Evolutionary conservation across 2,888 invertebrate species (phyloP).

Genomic region (Tipula vernalis): DNA sequence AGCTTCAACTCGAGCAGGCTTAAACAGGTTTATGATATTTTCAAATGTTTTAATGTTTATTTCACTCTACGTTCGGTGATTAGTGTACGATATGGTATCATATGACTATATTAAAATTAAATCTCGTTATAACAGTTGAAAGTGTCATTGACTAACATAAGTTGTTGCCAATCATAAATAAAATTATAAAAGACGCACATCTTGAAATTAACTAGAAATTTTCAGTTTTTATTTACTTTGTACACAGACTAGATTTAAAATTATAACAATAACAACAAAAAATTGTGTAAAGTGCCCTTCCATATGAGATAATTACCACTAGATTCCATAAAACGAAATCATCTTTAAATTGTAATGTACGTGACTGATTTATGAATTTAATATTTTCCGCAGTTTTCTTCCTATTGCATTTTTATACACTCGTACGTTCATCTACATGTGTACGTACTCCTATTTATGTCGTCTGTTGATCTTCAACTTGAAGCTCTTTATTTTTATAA

Average conservation of each 20-base stretch:
- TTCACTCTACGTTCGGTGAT: neutral
- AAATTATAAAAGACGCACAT: neutral
- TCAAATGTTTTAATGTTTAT: neutral
- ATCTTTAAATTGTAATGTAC: neutral
- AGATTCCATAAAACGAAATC: neutral
- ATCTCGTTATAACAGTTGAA: neutral
- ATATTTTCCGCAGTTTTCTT: neutral
- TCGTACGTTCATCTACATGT: neutral
- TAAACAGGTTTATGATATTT: neutral
- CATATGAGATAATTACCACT: neutral
- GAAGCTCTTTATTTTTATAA: neutral
- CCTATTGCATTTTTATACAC: neutral
- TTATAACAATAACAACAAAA: neutral
- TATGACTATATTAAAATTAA: neutral
- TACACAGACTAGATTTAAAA: neutral
- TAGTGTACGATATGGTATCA: neutral
- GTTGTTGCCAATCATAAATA: neutral
- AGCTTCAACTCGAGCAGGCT: too few species aligned
- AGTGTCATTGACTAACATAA: neutral
- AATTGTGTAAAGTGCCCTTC: neutral
- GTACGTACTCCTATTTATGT: neutral
- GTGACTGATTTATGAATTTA: neutral
- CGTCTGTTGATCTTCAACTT: neutral
- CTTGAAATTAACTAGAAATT: neutral
- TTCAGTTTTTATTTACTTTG: neutral